phyloP scores from a whole-genome alignment of 1,140 invertebrate species.

The Temnothorax nylanderi region DNA sequence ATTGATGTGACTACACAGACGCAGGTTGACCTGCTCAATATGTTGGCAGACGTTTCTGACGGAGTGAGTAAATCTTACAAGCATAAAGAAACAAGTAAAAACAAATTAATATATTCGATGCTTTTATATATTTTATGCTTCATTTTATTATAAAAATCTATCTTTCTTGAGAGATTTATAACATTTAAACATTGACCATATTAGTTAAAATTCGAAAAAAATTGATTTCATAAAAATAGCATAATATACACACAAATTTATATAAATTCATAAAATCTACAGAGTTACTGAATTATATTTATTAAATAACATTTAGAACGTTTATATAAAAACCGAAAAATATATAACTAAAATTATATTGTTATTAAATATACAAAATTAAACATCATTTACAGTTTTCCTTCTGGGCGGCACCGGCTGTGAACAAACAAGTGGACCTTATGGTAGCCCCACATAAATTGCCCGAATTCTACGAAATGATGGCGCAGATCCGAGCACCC shows the following conservation, averaged over 20 bases:
- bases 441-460: constrained; percentile 2
- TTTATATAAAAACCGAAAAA: background rate
- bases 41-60: background rate
- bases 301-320: background rate
- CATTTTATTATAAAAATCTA: background rate
- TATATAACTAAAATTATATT: background rate
- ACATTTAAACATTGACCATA: background rate
- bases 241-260: background rate
- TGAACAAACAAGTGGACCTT: background rate
- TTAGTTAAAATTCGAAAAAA: background rate
- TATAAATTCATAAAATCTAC: background rate
- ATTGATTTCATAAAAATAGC: background rate
- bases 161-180: background rate
- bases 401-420: background rate
- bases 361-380: background rate
- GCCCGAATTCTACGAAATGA: background rate
- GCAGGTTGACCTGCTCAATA: background rate
- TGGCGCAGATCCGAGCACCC: background rate
- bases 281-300: background rate
- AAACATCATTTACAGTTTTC: background rate
- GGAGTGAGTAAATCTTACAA: constrained; percentile 16
- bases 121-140: too few species aligned
- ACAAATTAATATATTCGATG: background rate
- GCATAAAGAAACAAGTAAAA: background rate
- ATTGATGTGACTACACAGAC: background rate